These are phyloP conservation scores for Plemyria rubiginata DNA, from an alignment of 2,888 invertebrate genomes.

Conservation along the genomic window DNA sequence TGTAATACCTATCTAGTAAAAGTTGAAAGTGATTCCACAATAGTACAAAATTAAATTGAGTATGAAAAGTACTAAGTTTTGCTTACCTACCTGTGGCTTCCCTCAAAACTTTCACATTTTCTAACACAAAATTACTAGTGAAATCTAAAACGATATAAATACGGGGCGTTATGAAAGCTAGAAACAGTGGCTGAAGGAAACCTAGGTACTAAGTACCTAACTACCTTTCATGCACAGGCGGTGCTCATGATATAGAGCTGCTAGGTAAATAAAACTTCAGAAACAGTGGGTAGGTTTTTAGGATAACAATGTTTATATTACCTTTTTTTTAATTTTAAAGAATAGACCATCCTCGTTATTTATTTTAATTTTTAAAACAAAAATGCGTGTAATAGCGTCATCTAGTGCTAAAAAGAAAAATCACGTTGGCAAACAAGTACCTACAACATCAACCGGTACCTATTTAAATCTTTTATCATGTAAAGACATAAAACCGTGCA, in stretches of 20 bases:
- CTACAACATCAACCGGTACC: not conserved
- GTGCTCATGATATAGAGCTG: too few species aligned
- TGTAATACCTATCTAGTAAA: too few species aligned
- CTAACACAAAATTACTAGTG: conserved; percentile 15
- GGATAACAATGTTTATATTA: too few species aligned
- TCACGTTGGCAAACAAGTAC: not conserved
- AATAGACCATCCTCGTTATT: too few species aligned
- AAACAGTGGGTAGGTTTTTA: too few species aligned
- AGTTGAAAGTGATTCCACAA: conserved; percentile 13
- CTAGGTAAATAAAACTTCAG: too few species aligned
- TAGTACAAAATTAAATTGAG: not conserved
- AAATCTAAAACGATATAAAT: conserved; percentile 8
- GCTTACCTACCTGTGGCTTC: conserved; percentile 24
- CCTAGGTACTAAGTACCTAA: too few species aligned
- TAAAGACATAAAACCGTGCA: too few species aligned
- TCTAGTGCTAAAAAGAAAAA: not conserved
- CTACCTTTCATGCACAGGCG: too few species aligned
- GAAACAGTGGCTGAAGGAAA: not conserved
- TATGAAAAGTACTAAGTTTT: conserved; percentile 21
- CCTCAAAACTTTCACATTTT: conserved; percentile 27
- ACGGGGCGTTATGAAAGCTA: conserved; percentile 2
- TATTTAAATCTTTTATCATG: too few species aligned
- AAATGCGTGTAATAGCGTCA: not conserved
- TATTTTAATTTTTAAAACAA: too few species aligned
- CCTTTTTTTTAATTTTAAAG: too few species aligned